Percentiles rank a stretch among this genome's conserved stretches.
These are phyloP conservation scores for Denticeps clupeoides DNA, from an alignment of 2,797 vertebrate genomes.

Conservation along the genomic window DNA sequence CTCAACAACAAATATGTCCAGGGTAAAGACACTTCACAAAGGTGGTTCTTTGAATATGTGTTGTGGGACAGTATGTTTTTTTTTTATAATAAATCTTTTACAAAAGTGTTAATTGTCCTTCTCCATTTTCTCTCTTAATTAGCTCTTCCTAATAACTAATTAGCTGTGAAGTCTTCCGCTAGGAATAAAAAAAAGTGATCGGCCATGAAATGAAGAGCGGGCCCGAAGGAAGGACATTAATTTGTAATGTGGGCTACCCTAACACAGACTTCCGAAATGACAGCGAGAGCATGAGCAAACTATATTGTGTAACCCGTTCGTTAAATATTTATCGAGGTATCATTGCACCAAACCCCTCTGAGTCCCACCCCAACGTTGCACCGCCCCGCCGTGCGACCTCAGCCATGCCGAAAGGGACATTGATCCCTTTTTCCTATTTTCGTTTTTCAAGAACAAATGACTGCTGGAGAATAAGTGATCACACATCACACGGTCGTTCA, in stretches of 20 bases:
- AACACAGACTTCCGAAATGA: conserved; percentile 46
- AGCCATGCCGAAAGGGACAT: conserved; percentile 53
- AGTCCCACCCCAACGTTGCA: conserved; percentile 11
- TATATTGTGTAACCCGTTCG: conserved; percentile 49
- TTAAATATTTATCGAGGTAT: conserved; percentile 61
- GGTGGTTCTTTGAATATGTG: conserved; percentile 11
- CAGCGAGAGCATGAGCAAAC: conserved; percentile 33
- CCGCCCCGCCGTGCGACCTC: conserved; percentile 44
- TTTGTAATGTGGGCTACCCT: conserved; percentile 42
- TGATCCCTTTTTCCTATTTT: conserved; percentile 65
- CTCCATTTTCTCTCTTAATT: conserved; percentile 66
- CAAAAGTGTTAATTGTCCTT: conserved; percentile 50
- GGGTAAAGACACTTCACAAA: conserved; percentile 3
- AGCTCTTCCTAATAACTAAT: conserved; percentile 63
- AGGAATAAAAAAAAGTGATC: conserved; percentile 66
- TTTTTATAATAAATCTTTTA: conserved; percentile 24
- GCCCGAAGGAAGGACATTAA: conserved; percentile 44
- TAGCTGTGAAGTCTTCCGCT: conserved; percentile 61
- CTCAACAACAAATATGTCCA: conserved; percentile 7
- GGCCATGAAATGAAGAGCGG: conserved; percentile 66
- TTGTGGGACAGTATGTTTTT: neutral
- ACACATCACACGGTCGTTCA: conserved; percentile 59
- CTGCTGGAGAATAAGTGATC: conserved; percentile 59
- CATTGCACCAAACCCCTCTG: conserved; percentile 32
- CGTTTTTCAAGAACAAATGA: conserved; percentile 62